Evolutionary conservation across 2,888 invertebrate genomes (phyloP), one percentile per base, ranked within the genome.

Genomic region (Papilio demoleus): DNA sequence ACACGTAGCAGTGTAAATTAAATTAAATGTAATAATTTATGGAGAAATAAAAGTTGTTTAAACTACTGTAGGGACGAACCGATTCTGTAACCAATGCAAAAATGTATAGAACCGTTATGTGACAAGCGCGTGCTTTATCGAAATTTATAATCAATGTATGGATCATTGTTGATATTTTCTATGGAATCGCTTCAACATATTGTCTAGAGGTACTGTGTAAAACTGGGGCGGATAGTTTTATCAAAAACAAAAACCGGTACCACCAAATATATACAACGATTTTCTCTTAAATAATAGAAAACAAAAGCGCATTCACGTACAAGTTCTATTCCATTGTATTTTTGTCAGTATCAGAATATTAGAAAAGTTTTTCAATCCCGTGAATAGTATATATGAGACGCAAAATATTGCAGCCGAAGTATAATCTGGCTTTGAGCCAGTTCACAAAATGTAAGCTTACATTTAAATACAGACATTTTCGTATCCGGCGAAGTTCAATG

Each of bases 321-420:
- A 75, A 81, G 78, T 82, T 81, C 82, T 83, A 85, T 84, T 80
- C 79, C 77, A 74, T 75, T 74, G 82, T 85, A 84, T 85, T 82
- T 85, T 82, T 83, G 78, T 80, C 81, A 80, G 81, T 77, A 82
- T 83, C 79, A 80, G 85, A 89, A 90, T 91, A 91, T 91, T 89
- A 90, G 88, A 90, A 92, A 92, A 92, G 88, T 91, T 92, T 91
- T 90, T 88, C 91, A 86, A 90, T 90, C 83, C 86, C 77, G 82
- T 83, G 86, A 88, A 91, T 88, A 81, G 75, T 79, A 80, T 85
- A 90, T 86, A 88, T 87, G 88, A 87, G 88, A 88, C 86, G 88
- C 87, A 88, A 90, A 88, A 42, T 89, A 89, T 89, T 87, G 87
- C 88, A 83, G 78, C 63, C 62, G 78, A 76, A 74, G 83, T 87